These are phyloP conservation scores for Belgica antarctica DNA, from an alignment of 2,888 invertebrate species.

Conservation along the genomic window DNA sequence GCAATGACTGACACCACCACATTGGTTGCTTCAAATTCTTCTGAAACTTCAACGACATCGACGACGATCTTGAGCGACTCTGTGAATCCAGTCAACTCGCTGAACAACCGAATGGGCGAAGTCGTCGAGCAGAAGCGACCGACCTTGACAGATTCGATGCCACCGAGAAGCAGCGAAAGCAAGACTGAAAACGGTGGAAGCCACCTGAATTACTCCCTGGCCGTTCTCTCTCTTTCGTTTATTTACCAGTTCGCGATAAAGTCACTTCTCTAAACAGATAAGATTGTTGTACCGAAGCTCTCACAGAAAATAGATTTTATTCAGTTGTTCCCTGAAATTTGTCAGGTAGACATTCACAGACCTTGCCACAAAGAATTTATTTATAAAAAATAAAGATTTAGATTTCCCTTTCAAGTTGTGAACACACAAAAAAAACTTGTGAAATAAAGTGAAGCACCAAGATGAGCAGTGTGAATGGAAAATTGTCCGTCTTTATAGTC, in stretches of 20 bases:
- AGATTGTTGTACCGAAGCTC: not conserved
- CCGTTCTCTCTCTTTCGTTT: not conserved
- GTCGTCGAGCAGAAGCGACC: constrained; percentile 6
- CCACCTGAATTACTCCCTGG: not conserved
- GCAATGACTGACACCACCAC: not conserved
- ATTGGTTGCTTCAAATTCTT: not conserved
- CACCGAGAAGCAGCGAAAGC: constrained; percentile 12
- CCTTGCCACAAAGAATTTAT: constrained; percentile 20
- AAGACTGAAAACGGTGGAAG: not conserved
- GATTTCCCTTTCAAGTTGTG: too few relatives aligned
- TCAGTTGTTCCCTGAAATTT: constrained; percentile 3
- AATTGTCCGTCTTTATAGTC: not conserved
- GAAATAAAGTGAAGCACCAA: constrained; percentile 4
- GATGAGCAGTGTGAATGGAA: not conserved
- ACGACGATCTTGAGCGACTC: not conserved
- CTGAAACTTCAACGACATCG: not conserved
- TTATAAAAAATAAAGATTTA: not conserved
- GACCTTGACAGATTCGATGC: not conserved
- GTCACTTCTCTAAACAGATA: not conserved
- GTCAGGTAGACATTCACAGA: too few relatives aligned
- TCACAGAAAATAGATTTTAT: constrained; percentile 1
- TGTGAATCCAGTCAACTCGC: not conserved
- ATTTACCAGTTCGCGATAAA: constrained; percentile 5
- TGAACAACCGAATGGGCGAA: not conserved
- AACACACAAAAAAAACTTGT: too few relatives aligned